Evolutionary conservation across 2,113 vertebrate genomes (phyloP), one percentile per base, ranked within the genome.

Genomic region (Odontesthes bonariensis): DNA sequence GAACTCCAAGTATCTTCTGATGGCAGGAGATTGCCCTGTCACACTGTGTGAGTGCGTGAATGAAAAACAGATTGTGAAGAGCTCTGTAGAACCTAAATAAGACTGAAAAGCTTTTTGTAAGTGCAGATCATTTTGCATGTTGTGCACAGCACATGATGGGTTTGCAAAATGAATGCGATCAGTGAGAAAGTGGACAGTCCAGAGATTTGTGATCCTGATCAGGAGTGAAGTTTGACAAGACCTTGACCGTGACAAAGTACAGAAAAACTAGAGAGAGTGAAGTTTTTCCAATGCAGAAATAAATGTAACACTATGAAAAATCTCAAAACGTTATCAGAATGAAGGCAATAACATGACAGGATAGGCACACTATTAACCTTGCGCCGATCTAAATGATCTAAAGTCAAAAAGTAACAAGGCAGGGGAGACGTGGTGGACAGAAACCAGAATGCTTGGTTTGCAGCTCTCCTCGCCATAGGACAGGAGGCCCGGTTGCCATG

Each of bases 401-500:
- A 76, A 64, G 9, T 74, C n/a, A 63, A 54, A 72, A 77, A 52
- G 61, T 22, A 31, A 69, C 8, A 16, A 23, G 68, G 40, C 33
- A 69, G 9, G 38, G 19, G 31, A 69, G 65, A 54, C 17, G 67
- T 47, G 38, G 49, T 72, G 79, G 81, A 85, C 77, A 68, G 66
- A 84, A 77, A 73, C 52, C 72, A 73, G 75, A 69, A 70, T 94
- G 86, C 94, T 82, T 91, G 93, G 94, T 95, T 94, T 93, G 94
- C 85, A 92, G 92, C 93, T 94, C 79, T 61, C 57, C 77, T 64
- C 84, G 84, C 77, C 69, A 88, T 94, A 96, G 95, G 96, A 97
- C 96, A 95, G 95, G 95, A 96, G 96, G 96, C 94, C 95, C 75
- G 94, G 97, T 99, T 98, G 94, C 96, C 96, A 98, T 98, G 96